Evolutionary conservation across 2,113 vertebrate genomes (phyloP).

Genomic region (Campylorhamphus procurvoides): DNA sequence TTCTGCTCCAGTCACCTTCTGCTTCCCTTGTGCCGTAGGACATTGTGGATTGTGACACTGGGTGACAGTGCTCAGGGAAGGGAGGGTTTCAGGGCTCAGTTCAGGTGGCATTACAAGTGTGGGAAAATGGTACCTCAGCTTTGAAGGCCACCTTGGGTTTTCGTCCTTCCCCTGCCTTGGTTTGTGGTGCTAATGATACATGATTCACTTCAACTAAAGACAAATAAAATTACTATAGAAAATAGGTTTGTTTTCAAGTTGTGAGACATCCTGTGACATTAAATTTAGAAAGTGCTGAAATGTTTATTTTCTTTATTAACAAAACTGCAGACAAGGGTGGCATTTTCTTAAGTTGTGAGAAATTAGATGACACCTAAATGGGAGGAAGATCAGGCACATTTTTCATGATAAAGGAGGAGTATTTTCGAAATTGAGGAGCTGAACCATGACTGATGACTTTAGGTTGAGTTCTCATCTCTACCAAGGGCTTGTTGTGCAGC

Average conservation of each 20-base stretch:
- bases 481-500: background rate
- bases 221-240: background rate
- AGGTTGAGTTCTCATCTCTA: background rate
- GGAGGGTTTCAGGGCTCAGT: background rate
- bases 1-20: background rate
- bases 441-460: slow-evolving; percentile 47
- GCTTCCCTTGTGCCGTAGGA: background rate
- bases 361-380: background rate
- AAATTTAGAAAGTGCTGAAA: background rate
- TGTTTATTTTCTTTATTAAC: background rate
- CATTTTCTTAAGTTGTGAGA: background rate
- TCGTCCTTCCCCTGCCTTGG: background rate
- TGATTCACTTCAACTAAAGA: background rate
- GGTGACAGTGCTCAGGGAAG: accelerated
- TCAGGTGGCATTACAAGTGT: accelerated
- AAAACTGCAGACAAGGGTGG: background rate
- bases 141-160: background rate
- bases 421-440: background rate
- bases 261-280: background rate
- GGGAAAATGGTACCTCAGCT: accelerated
- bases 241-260: background rate
- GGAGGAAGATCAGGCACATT: background rate
- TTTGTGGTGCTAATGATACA: background rate
- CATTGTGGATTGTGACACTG: accelerated
- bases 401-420: slow-evolving; percentile 26